Evolutionary conservation across 2,113 vertebrate genomes (phyloP).

Genomic region (Chrysochloris asiatica): DNA sequence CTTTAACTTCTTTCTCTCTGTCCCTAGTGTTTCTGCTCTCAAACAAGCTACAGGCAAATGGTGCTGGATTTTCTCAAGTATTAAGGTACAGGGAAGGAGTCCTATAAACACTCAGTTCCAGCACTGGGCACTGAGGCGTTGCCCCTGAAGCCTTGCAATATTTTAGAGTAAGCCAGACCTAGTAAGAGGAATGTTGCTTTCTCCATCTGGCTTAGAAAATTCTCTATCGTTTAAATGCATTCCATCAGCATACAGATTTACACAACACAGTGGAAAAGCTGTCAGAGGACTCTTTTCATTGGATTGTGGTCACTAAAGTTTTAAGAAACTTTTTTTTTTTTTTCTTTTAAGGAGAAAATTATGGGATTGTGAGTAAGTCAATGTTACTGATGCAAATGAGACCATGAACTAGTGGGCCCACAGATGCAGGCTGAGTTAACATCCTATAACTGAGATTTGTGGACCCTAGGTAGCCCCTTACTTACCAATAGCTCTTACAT

Average conservation of each 20-base stretch:
- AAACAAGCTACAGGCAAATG: neutral
- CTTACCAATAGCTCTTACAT: neutral
- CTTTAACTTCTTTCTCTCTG: neutral
- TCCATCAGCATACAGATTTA: neutral
- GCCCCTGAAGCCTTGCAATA: neutral
- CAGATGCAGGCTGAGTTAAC: neutral
- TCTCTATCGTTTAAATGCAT: neutral
- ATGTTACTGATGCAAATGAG: neutral
- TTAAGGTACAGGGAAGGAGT: neutral
- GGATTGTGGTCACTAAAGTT: neutral
- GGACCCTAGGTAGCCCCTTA: neutral
- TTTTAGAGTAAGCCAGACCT: neutral
- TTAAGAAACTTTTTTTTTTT: too few relatives aligned
- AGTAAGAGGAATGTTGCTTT: neutral
- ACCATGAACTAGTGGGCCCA: neutral
- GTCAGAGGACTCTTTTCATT: neutral
- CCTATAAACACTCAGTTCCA: neutral
- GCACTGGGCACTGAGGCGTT: too few relatives aligned
- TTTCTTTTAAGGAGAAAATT: conserved; percentile 42
- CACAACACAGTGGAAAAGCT: neutral
- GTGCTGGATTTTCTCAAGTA: neutral
- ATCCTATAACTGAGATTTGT: neutral
- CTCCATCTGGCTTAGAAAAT: neutral
- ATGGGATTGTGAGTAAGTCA: too few relatives aligned
- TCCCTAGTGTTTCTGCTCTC: too few relatives aligned